Evolutionary conservation across 2,113 vertebrate genomes (phyloP), one percentile per base, ranked within the genome.

Genomic region (Xenopus laevis): DNA sequence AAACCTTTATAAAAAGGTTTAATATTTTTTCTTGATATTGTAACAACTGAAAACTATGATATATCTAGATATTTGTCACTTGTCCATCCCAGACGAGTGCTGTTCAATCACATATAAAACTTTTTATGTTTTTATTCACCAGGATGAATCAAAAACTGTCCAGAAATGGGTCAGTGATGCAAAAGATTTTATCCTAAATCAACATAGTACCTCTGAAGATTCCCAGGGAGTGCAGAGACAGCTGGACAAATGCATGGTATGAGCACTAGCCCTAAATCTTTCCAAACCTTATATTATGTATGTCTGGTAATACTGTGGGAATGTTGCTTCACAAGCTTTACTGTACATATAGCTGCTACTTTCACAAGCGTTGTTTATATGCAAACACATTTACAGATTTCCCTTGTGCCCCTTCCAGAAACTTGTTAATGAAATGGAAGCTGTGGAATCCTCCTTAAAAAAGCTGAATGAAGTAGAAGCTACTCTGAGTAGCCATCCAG

Each of bases 181-280:
- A 66, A 92, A 95, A 83, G 91, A 89, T 46, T 89, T 94, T 76
- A 79, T 98, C 83, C 87, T 88, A 72, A 87, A 85, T 67, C 85
- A 86, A 13, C 86, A 86, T 10, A 64, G 85, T 13, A 80, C 87
- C n/a, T 82, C 87, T 23, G 86, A 86, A 8, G 87, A 92, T 4
- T 20, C 80, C 0, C 86, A 90, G 61, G 91, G 79, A 17, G 84
- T 97, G 13, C 91, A 94, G 77, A 92, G 89, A 58, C 94, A 96
- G 69, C 88, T 98, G 65, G 92, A 92, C 78, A 89, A 93, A 57
- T 98, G 94, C 86, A 91, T 86, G 81, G 97, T 99, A 71, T 89
- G 86, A 50, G 15, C 2, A 4, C 33, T 40, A 40, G 33, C 33
- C 33, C 33, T 40, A 40, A 1, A 40, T 40, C 33, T 40, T 6